Conservation (phyloP, 2,888 invertebrate species). For the Agriotes lineatus region DNA sequence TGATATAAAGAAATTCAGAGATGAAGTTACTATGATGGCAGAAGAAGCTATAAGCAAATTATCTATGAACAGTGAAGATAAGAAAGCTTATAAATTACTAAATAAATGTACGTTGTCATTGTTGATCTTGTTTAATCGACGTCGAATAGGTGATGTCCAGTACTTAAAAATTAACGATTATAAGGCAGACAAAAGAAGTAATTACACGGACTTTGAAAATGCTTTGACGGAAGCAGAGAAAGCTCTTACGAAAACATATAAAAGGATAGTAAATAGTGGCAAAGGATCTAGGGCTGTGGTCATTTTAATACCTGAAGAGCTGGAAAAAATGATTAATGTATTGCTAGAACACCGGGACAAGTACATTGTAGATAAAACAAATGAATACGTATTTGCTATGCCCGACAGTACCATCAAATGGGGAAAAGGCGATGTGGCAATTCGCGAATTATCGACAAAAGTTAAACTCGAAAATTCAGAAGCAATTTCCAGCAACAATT, state of each 20-base stretch:
- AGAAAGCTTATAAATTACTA: conserved; percentile 32
- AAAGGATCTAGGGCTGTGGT: conserved; percentile 54
- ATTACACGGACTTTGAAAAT: conserved; percentile 38
- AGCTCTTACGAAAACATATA: conserved; percentile 49
- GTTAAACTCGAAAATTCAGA: conserved; percentile 24
- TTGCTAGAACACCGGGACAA: conserved; percentile 48
- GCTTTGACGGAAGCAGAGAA: conserved; percentile 37
- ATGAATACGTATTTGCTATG: conserved; percentile 53
- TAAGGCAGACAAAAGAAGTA: conserved; percentile 20
- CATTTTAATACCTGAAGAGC: conserved; percentile 49
- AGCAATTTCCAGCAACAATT: conserved; percentile 28
- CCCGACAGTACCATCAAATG: conserved; percentile 50
- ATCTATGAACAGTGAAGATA: conserved; percentile 5
- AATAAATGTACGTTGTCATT: conserved; percentile 33
- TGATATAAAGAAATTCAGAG: conserved; percentile 42
- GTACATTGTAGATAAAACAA: conserved; percentile 48
- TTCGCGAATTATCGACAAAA: conserved; percentile 46
- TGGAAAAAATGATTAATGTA: conserved; percentile 48
- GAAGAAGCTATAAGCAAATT: conserved; percentile 20
- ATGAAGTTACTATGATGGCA: conserved; percentile 26
- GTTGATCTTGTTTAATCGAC: conserved; percentile 43
- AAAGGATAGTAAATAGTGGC: conserved; percentile 51
- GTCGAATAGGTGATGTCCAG: conserved; percentile 44
- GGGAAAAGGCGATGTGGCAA: conserved; percentile 53
- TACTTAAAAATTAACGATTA: conserved; percentile 44